These are phyloP conservation scores for Drosophila willistoni DNA, from an alignment of 1,140 invertebrate species.

Conservation along the genomic window DNA sequence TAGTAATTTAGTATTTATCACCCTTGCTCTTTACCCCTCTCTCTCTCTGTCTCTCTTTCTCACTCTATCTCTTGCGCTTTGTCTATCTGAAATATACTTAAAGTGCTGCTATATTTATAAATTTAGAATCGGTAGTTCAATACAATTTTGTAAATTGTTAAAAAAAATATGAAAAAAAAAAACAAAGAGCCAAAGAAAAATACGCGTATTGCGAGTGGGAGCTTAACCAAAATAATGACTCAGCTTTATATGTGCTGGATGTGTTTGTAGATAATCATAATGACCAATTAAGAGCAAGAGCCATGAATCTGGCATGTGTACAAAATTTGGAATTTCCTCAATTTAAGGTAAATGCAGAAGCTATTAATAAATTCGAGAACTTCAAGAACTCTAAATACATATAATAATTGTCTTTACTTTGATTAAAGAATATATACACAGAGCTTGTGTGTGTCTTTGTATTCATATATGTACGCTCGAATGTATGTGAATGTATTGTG, in stretches of 20 bases:
- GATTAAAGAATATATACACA: slow-evolving; percentile 54
- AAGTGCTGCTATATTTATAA: slow-evolving; percentile 2
- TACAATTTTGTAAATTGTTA: not conserved
- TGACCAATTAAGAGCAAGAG: slow-evolving; percentile 19
- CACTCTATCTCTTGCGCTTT: not conserved
- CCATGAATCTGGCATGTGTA: slow-evolving; percentile 63
- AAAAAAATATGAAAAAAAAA: slow-evolving; percentile 3
- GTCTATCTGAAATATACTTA: not conserved
- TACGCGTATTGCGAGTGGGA: slow-evolving; percentile 6
- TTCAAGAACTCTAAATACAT: slow-evolving; percentile 42
- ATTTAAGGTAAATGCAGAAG: slow-evolving; percentile 58
- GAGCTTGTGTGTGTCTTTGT: not conserved
- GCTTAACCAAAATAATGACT: slow-evolving; percentile 36
- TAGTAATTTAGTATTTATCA: slow-evolving; percentile 18
- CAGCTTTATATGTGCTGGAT: slow-evolving; percentile 32
- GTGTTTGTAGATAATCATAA: slow-evolving; percentile 48
- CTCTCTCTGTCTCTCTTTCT: not conserved
- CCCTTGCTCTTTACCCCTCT: not conserved
- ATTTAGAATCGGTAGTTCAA: not conserved
- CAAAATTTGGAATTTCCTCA: slow-evolving; percentile 72
- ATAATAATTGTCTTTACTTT: slow-evolving; percentile 65
- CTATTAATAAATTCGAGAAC: slow-evolving; percentile 50
- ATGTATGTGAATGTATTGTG: not conserved
- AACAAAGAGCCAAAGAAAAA: not conserved
- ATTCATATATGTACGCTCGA: not conserved